These are phyloP conservation scores for Chymomyza amoena DNA, from an alignment of 2,888 invertebrate genomes.

Conservation along the genomic window DNA sequence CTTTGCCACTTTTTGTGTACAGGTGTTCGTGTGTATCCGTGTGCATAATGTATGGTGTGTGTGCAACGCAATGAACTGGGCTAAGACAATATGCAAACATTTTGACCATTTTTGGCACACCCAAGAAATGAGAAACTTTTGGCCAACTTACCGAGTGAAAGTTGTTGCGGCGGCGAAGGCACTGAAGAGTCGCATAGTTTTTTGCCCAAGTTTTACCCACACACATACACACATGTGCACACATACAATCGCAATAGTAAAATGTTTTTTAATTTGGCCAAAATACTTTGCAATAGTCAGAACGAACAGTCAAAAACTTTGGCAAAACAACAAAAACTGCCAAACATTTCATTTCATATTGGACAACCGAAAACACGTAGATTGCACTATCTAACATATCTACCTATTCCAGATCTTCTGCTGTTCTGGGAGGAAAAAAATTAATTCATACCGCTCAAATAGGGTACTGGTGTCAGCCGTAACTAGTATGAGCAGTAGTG, in stretches of 20 bases:
- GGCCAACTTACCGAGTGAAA: conserved; percentile 46
- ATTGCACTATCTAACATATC: background rate
- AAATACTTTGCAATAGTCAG: conserved; percentile 66
- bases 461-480: too few species aligned
- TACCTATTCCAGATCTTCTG: too few species aligned
- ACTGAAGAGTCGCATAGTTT: background rate
- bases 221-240: conserved; percentile 11
- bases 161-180: conserved; percentile 29
- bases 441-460: too few species aligned
- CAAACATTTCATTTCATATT: conserved; percentile 38
- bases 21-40: background rate
- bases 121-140: conserved; percentile 47
- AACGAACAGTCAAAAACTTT: conserved; percentile 35
- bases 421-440: too few species aligned
- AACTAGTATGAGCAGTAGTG: too few species aligned
- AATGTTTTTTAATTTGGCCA: conserved; percentile 70
- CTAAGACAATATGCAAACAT: conserved; percentile 54
- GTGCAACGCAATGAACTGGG: conserved; percentile 33
- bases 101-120: conserved; percentile 45
- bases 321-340: conserved; percentile 19
- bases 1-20: background rate
- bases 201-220: background rate
- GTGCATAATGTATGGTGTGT: background rate
- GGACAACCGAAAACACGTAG: conserved; percentile 5
- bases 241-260: conserved; percentile 49